A percentile compares a stretch with the other conserved stretches of the same genome.
phyloP scores from a whole-genome alignment of 92 coral and sea anemone species.

The Siderastrea radians region DNA sequence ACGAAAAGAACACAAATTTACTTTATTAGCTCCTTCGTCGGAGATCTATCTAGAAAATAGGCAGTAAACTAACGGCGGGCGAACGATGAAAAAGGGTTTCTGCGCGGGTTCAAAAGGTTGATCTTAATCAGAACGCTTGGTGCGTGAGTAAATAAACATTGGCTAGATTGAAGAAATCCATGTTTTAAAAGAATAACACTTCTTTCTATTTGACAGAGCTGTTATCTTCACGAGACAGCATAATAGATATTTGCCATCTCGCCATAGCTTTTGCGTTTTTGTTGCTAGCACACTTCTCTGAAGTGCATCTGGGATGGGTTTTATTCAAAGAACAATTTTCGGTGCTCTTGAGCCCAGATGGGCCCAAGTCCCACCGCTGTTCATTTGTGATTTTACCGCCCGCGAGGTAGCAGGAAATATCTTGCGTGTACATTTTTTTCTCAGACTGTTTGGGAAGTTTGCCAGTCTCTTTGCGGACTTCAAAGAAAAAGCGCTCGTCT shows the following conservation, averaged over 20 bases:
- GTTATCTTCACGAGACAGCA: conserved; percentile 48
- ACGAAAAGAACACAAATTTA: conserved; percentile 4
- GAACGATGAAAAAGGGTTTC: conserved; percentile 38
- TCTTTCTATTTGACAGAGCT: conserved; percentile 45
- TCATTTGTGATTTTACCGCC: conserved; percentile 30
- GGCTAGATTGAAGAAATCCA: conserved; percentile 45
- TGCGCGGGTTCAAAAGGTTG: conserved; percentile 73
- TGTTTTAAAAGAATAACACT: conserved; percentile 42
- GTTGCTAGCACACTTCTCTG: conserved; percentile 4
- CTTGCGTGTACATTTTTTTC: conserved; percentile 38
- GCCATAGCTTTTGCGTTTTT: conserved; percentile 20
- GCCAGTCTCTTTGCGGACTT: conserved; percentile 31
- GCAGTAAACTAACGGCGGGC: conserved; percentile 44
- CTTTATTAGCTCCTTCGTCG: conserved; percentile 15
- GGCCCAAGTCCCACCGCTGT: neutral
- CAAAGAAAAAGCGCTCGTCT: conserved; percentile 32
- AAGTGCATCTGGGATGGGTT: conserved; percentile 33
- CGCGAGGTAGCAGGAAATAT: conserved; percentile 46
- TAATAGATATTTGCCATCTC: neutral
- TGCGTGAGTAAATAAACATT: conserved; percentile 45
- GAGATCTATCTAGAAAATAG: conserved; percentile 47
- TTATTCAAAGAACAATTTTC: conserved; percentile 12
- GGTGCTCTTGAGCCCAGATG: conserved; percentile 44
- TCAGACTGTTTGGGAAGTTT: conserved; percentile 57
- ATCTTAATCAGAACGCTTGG: conserved; percentile 54